phyloP scores from a whole-genome alignment of 2,797 vertebrate genomes.

The Bucorvus abyssinicus region DNA sequence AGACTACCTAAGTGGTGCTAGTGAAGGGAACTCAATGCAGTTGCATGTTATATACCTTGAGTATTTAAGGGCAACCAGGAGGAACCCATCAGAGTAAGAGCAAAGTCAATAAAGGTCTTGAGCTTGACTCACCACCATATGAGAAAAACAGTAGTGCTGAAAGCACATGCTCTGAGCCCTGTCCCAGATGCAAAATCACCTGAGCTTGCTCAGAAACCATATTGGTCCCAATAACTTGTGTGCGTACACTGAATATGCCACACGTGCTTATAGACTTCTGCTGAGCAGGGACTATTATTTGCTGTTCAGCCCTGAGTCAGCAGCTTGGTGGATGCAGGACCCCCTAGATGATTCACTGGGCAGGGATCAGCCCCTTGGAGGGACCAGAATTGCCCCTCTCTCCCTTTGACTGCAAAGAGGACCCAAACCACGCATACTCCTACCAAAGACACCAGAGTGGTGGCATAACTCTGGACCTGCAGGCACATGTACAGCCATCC shows the following conservation, averaged over 20 bases:
- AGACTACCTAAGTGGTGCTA: not conserved
- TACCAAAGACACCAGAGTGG: not conserved
- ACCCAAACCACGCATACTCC: accelerated
- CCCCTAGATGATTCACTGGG: not conserved
- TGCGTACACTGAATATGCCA: accelerated
- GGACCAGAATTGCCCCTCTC: not conserved
- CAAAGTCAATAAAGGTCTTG: not conserved
- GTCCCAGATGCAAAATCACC: not conserved
- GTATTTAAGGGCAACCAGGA: not conserved
- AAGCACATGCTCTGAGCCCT: not conserved
- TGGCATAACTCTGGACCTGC: not conserved
- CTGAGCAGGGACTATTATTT: not conserved
- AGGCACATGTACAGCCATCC: accelerated
- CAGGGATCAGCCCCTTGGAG: not conserved
- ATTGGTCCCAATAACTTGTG: accelerated
- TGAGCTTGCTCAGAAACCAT: not conserved
- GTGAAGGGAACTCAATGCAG: not conserved
- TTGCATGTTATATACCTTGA: not conserved
- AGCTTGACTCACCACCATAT: not conserved
- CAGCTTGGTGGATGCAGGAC: not conserved
- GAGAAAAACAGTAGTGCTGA: not conserved
- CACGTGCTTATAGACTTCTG: not conserved
- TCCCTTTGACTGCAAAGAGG: not conserved
- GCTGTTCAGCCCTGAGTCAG: not conserved
- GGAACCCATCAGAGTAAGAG: not conserved